These are phyloP conservation scores for Candidula unifasciata DNA, from an alignment of 2,888 invertebrate genomes.

Conservation along the genomic window DNA sequence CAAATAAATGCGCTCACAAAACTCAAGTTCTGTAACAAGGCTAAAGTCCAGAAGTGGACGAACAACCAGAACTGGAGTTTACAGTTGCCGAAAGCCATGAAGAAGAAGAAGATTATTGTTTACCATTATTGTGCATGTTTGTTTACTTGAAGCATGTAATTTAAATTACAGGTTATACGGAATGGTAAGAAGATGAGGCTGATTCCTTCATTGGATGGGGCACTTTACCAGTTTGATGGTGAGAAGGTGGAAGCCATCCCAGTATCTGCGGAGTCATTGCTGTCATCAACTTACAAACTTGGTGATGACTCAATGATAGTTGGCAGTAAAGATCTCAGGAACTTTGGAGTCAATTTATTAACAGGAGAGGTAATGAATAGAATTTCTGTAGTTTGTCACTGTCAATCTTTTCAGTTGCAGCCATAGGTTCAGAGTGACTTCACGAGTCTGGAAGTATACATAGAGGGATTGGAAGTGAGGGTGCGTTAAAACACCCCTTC, in stretches of 20 bases:
- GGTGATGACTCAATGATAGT: slow-evolving; percentile 79
- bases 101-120: background rate
- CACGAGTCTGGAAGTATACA: too few species aligned
- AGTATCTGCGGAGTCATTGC: slow-evolving; percentile 89
- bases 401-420: background rate
- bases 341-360: slow-evolving; percentile 89
- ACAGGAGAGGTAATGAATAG: slow-evolving; percentile 80
- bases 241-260: slow-evolving; percentile 91
- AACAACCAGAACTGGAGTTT: too few species aligned
- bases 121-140: background rate
- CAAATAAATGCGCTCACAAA: too few species aligned
- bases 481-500: too few species aligned
- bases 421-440: too few species aligned
- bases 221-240: slow-evolving; percentile 93
- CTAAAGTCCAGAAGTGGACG: too few species aligned
- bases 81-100: too few species aligned
- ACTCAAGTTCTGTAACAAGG: too few species aligned
- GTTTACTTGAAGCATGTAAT: too few species aligned
- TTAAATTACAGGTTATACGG: slow-evolving; percentile 63
- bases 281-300: slow-evolving; percentile 89
- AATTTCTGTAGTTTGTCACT: background rate
- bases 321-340: slow-evolving; percentile 90
- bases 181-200: slow-evolving; percentile 81
- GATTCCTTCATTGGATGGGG: slow-evolving; percentile 94
- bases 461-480: too few species aligned